A percentile compares a stretch with the other conserved stretches of the same genome.
These are phyloP conservation scores for Calliphora vomitoria DNA, from an alignment of 2,888 invertebrate genomes.

Conservation along the genomic window DNA sequence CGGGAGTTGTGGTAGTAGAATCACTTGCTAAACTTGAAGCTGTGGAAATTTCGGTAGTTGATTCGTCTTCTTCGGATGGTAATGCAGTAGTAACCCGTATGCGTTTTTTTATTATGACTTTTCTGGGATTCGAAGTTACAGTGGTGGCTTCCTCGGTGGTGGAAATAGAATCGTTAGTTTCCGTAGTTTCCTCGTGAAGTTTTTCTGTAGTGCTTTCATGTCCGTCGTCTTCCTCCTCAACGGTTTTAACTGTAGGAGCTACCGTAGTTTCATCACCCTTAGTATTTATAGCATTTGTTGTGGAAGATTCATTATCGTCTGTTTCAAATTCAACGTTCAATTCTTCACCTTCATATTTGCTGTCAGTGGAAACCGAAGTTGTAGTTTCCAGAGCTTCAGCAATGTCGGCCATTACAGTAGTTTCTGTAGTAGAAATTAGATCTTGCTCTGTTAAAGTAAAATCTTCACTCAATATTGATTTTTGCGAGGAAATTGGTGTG, in stretches of 20 bases:
- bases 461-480: background rate
- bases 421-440: background rate
- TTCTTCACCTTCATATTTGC: conserved; percentile 41
- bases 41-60: conserved; percentile 16
- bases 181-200: background rate
- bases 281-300: background rate
- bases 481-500: background rate
- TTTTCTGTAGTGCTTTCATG: background rate
- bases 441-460: background rate
- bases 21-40: background rate
- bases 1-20: background rate
- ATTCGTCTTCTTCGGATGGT: background rate
- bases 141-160: conserved; percentile 6
- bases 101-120: background rate
- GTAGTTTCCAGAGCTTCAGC: background rate
- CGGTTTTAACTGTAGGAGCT: background rate
- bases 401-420: background rate
- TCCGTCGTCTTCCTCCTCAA: background rate
- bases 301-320: background rate
- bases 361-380: conserved; percentile 53
- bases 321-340: conserved; percentile 21
- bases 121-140: background rate
- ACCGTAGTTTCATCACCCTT: background rate
- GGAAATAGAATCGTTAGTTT: background rate
- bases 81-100: background rate